Conservation (phyloP, 2,113 vertebrate genomes). For the Mugil cephalus region DNA sequence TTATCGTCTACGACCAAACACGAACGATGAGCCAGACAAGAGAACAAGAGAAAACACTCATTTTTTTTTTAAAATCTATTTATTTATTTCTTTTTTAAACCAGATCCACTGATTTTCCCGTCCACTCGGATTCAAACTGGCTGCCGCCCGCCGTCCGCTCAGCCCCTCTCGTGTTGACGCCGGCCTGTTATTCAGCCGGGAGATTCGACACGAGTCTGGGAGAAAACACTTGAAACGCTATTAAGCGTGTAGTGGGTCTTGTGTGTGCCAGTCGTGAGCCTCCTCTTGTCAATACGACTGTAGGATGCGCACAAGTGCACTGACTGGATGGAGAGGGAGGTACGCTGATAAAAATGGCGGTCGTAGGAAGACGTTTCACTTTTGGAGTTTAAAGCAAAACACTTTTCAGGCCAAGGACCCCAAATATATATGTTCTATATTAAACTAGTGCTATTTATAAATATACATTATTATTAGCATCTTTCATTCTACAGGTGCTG, state of each 20-base stretch:
- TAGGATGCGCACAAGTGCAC: constrained; percentile 73
- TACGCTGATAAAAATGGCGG: constrained; percentile 51
- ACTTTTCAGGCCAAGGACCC: no score
- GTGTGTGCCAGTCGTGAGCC: constrained; percentile 64
- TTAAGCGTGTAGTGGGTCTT: constrained; percentile 77
- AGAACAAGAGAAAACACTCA: background rate
- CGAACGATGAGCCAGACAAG: constrained; percentile 1
- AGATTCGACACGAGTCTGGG: constrained; percentile 67
- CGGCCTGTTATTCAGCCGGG: constrained; percentile 48
- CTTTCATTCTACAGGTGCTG: no score
- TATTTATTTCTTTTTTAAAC: no score
- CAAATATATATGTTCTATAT: no score
- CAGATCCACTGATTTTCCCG: constrained; percentile 12
- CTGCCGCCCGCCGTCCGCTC: constrained; percentile 1
- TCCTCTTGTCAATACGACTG: constrained; percentile 70
- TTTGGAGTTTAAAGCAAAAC: no score
- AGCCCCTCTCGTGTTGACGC: constrained; percentile 32
- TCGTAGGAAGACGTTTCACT: no score
- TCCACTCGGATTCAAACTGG: background rate
- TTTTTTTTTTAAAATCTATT: background rate
- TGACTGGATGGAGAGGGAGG: constrained; percentile 63
- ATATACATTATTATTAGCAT: no score
- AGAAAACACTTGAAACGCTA: constrained; percentile 83
- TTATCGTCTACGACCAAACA: background rate
- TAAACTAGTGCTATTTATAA: no score